Percentiles rank a stretch among this genome's conserved stretches.
Evolutionary conservation across 2,113 vertebrate genomes (phyloP).

Genomic region (Muntiacus muntjak): DNA sequence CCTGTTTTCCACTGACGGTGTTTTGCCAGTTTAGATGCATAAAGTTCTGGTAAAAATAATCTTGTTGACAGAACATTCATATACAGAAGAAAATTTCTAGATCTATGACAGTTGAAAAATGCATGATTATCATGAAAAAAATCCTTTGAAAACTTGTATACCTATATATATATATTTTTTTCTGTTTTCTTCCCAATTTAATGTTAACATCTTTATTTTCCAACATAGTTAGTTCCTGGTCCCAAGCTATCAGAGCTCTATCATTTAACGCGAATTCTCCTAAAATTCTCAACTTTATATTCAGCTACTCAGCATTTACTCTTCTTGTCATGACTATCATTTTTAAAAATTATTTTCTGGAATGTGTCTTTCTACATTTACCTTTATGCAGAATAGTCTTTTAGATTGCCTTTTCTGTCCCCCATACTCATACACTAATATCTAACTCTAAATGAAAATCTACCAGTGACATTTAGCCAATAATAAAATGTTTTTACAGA

Average conservation of each 20-base stretch:
- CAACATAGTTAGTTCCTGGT: neutral
- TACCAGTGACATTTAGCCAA: neutral
- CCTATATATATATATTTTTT: neutral
- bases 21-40: slow-evolving; percentile 3
- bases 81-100: neutral
- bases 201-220: neutral
- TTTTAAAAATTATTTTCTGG: neutral
- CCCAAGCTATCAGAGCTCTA: neutral
- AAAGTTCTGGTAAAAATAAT: slow-evolving; percentile 47
- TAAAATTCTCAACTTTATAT: neutral
- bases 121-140: neutral
- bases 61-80: neutral
- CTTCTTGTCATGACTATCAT: neutral
- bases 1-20: neutral
- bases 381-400: neutral
- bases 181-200: neutral
- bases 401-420: neutral
- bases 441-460: neutral
- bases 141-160: neutral
- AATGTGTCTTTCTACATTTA: neutral
- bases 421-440: neutral
- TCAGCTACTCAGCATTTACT: neutral
- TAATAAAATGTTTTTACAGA: neutral
- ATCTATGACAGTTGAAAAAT: neutral
- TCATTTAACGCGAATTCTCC: neutral